These are phyloP conservation scores for Bombus polaris DNA, from an alignment of 1,140 invertebrate species.

Conservation along the genomic window DNA sequence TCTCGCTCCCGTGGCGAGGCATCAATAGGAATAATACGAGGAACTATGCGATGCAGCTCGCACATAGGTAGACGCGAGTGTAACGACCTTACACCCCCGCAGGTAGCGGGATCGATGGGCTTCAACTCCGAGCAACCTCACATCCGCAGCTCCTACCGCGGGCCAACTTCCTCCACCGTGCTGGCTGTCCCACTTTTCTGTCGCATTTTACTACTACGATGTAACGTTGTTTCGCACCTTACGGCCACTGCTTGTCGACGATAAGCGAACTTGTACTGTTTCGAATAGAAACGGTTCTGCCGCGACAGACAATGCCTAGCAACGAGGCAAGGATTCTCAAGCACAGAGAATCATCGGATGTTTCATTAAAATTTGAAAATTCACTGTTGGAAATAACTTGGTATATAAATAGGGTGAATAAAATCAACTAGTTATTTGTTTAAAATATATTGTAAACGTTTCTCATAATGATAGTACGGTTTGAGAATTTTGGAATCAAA, in stretches of 20 bases:
- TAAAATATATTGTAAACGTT: constrained; percentile 29
- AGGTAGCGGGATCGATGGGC: constrained; percentile 68
- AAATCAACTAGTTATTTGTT: background rate
- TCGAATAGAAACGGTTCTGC: background rate
- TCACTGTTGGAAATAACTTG: background rate
- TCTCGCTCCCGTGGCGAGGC: constrained; percentile 31
- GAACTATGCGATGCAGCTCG: constrained; percentile 50
- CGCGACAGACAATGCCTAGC: too few species aligned
- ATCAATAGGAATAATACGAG: constrained; percentile 68
- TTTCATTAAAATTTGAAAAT: background rate
- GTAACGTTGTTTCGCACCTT: constrained; percentile 35
- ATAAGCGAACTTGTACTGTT: constrained; percentile 3
- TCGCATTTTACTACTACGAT: constrained; percentile 48
- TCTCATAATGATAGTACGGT: background rate
- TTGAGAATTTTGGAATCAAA: background rate
- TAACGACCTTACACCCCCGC: constrained; percentile 69
- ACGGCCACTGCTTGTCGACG: background rate
- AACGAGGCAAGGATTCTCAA: too few species aligned
- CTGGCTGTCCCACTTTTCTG: constrained; percentile 68
- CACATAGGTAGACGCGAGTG: constrained; percentile 61
- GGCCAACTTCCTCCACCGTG: constrained; percentile 39
- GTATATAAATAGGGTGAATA: background rate
- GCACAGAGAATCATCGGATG: background rate
- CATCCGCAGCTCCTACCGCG: constrained; percentile 40
- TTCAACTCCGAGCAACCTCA: constrained; percentile 56